Percentiles rank a stretch among this genome's conserved stretches.
Conservation (phyloP, 2,113 vertebrate genomes). For the Scomber japonicus region DNA sequence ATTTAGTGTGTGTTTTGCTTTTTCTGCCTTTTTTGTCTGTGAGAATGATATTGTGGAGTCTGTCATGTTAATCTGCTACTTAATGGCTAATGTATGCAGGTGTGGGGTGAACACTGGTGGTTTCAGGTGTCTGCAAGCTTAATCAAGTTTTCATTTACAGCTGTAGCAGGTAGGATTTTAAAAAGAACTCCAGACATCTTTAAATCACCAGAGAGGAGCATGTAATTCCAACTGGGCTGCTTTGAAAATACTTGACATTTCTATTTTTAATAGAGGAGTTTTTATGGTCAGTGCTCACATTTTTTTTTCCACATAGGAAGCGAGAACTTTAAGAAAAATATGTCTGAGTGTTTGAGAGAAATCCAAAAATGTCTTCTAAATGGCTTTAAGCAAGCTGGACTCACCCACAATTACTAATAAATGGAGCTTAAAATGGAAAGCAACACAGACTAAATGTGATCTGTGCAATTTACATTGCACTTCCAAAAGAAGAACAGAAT, state of each 20-base stretch:
- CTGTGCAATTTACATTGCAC: no score
- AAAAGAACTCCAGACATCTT: background rate
- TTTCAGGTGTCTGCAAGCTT: slow-evolving; percentile 21
- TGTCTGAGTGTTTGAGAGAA: background rate
- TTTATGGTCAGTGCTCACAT: background rate
- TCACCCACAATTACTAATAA: no score
- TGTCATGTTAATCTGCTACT: slow-evolving; percentile 47
- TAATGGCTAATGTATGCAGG: slow-evolving; percentile 52
- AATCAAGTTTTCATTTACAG: slow-evolving; percentile 24
- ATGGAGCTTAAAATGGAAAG: no score
- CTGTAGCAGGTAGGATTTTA: background rate
- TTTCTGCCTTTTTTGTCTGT: slow-evolving; percentile 22
- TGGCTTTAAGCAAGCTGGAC: background rate
- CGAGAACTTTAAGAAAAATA: background rate
- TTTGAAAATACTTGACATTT: background rate
- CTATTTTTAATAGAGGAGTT: background rate
- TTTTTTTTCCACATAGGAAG: no score
- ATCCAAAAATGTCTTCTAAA: background rate
- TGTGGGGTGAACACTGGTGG: slow-evolving; percentile 7
- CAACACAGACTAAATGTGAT: no score
- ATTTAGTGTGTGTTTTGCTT: slow-evolving; percentile 49
- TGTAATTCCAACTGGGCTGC: background rate
- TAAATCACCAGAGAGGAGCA: background rate
- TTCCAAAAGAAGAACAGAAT: no score
- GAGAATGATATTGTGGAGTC: slow-evolving; percentile 67